Percentiles rank a stretch among this genome's conserved stretches.
Evolutionary conservation across 2,888 invertebrate species (phyloP).

Genomic region (Polietes domitor): DNA sequence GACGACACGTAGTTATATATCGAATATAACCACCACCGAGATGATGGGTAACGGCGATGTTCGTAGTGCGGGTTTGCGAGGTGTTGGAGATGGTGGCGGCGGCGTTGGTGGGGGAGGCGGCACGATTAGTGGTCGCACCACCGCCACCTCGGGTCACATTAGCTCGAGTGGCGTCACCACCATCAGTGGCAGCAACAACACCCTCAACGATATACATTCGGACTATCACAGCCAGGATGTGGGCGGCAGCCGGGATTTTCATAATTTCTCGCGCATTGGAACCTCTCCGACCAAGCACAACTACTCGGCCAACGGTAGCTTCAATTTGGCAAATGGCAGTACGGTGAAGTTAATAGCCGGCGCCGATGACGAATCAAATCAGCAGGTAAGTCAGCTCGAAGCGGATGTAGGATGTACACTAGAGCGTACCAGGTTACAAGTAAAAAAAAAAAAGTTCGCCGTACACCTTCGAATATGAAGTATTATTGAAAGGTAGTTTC

Average conservation of each 20-base stretch:
- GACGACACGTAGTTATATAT: slow-evolving; percentile 77
- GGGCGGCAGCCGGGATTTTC: slow-evolving; percentile 72
- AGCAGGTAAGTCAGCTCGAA: slow-evolving; percentile 80
- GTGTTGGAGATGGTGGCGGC: slow-evolving; percentile 47
- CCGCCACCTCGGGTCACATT: slow-evolving; percentile 77
- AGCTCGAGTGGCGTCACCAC: slow-evolving; percentile 77
- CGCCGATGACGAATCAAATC: slow-evolving; percentile 78
- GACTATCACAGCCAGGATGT: slow-evolving; percentile 76
- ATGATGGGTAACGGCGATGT: slow-evolving; percentile 68
- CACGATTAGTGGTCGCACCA: slow-evolving; percentile 74
- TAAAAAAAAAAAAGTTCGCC: no score
- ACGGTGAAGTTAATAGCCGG: slow-evolving; percentile 78
- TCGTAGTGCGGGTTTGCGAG: slow-evolving; percentile 50
- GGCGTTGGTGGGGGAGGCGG: slow-evolving; percentile 58
- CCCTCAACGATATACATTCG: slow-evolving; percentile 78
- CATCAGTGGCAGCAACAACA: slow-evolving; percentile 79
- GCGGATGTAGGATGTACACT: no score
- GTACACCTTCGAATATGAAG: no score
- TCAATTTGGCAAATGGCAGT: slow-evolving; percentile 79
- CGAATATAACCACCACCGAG: slow-evolving; percentile 75
- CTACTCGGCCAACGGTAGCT: slow-evolving; percentile 75
- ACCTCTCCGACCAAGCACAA: slow-evolving; percentile 71
- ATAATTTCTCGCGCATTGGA: slow-evolving; percentile 69
- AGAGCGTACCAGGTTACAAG: no score
- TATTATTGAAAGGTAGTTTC: no score